Conservation (phyloP, 2,113 vertebrate species). For the Osmerus mordax region DNA sequence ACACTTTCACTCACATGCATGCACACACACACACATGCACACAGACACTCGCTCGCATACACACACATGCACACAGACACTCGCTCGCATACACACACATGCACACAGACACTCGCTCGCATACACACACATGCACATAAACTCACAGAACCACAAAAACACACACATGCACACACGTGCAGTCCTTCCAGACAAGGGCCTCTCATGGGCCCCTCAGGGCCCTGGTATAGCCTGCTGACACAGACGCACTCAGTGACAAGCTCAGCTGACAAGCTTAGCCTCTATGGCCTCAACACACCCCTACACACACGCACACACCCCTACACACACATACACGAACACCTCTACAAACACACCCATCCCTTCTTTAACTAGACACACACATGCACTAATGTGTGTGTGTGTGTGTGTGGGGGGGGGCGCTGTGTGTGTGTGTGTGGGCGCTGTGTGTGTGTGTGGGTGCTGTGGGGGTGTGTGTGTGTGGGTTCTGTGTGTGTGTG, state of each 20-base stretch:
- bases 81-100: neutral
- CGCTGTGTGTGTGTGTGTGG: no score
- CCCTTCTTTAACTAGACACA: neutral
- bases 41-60: neutral
- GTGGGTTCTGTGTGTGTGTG: no score
- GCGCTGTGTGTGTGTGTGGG: no score
- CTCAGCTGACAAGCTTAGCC: constrained; percentile 47
- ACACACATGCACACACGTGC: neutral
- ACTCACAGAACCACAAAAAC: neutral
- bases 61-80: neutral
- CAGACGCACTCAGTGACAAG: constrained; percentile 10
- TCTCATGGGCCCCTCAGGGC: constrained; percentile 26
- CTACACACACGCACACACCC: constrained; percentile 18
- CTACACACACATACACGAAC: constrained; percentile 5
- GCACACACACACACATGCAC: neutral
- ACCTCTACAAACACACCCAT: constrained; percentile 5
- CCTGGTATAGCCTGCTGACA: constrained; percentile 12
- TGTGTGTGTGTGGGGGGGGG: no score
- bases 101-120: neutral
- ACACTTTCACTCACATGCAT: neutral
- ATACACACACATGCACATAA: neutral
- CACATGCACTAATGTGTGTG: neutral
- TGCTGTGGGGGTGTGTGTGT: no score
- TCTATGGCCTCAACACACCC: constrained; percentile 7
- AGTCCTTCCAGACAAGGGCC: neutral